These are phyloP conservation scores for Smutsia temminckii DNA, from an alignment of 2,797 vertebrate species.

Conservation along the genomic window DNA sequence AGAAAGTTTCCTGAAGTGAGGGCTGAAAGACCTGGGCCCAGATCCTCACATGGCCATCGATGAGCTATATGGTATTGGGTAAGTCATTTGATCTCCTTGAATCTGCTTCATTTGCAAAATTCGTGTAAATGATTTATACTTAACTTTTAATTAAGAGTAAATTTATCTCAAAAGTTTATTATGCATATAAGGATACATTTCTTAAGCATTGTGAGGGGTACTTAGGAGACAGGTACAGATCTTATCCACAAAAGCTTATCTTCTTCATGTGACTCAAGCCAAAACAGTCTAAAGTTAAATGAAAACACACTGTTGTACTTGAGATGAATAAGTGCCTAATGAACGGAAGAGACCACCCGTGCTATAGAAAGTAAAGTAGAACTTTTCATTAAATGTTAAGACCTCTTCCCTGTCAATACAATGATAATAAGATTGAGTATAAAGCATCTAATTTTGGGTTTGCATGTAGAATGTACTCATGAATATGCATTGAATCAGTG, in stretches of 20 bases:
- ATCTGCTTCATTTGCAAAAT: not conserved
- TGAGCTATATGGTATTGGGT: not conserved
- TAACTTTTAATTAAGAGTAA: not conserved
- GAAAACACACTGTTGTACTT: not conserved
- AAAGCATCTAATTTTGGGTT: not conserved
- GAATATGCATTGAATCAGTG: slow-evolving; percentile 14
- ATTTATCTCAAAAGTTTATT: not conserved
- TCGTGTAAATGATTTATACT: not conserved
- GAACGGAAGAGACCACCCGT: not conserved
- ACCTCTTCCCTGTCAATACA: slow-evolving; percentile 21
- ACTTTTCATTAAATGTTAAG: not conserved
- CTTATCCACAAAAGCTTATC: not conserved
- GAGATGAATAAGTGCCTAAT: slow-evolving; percentile 5
- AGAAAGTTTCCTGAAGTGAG: not conserved
- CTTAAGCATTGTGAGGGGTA: not conserved
- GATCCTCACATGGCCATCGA: not conserved
- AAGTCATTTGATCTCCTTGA: not conserved
- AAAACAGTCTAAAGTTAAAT: not conserved
- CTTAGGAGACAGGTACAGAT: not conserved
- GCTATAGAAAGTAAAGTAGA: not conserved
- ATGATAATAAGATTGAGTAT: slow-evolving; percentile 12
- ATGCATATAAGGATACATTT: not conserved
- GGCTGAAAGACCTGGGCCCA: not conserved
- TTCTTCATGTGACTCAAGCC: not conserved
- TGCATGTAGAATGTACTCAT: not conserved